These are phyloP conservation scores for Brachypalpus laphriformis DNA, from an alignment of 2,888 invertebrate species.

Conservation along the genomic window DNA sequence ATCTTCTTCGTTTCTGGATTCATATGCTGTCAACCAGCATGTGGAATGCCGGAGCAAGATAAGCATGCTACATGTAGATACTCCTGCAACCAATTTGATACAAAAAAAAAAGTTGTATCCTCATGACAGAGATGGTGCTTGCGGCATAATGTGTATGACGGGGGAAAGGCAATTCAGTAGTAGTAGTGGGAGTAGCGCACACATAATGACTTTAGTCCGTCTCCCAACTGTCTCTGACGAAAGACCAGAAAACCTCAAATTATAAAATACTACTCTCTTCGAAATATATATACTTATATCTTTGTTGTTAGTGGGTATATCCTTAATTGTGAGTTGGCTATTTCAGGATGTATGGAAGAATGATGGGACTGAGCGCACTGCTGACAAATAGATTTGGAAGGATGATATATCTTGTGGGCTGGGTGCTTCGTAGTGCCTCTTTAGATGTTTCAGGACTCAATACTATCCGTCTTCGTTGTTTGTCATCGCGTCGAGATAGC, in stretches of 20 bases:
- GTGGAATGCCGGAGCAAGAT: conserved; percentile 1
- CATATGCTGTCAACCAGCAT: neutral
- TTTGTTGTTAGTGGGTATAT: neutral
- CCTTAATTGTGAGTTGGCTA: conserved; percentile 36
- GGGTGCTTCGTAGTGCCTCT: neutral
- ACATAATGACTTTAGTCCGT: conserved; percentile 39
- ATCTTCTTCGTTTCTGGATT: conserved; percentile 2
- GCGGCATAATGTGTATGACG: conserved; percentile 29
- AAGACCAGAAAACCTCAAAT: conserved; percentile 60
- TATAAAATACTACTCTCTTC: conserved; percentile 53
- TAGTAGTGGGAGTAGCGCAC: neutral
- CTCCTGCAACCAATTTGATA: conserved; percentile 49
- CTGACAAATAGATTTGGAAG: conserved; percentile 35
- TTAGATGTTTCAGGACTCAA: neutral
- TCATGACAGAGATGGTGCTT: conserved; percentile 16
- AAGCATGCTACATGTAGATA: conserved; percentile 15
- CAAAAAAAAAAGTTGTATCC: conserved; percentile 46
- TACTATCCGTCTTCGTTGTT: conserved; percentile 32
- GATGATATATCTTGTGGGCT: conserved; percentile 21
- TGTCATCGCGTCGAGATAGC: conserved; percentile 28
- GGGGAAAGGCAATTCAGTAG: conserved; percentile 4
- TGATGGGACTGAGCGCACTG: conserved; percentile 2
- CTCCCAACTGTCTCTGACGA: conserved; percentile 13
- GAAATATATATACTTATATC: conserved; percentile 27
- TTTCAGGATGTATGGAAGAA: neutral